A percentile compares a stretch with the other conserved stretches of the same genome.
Evolutionary conservation across 64 coral and sea anemone genomes (phyloP).

Genomic region (Anthopleura sola): DNA sequence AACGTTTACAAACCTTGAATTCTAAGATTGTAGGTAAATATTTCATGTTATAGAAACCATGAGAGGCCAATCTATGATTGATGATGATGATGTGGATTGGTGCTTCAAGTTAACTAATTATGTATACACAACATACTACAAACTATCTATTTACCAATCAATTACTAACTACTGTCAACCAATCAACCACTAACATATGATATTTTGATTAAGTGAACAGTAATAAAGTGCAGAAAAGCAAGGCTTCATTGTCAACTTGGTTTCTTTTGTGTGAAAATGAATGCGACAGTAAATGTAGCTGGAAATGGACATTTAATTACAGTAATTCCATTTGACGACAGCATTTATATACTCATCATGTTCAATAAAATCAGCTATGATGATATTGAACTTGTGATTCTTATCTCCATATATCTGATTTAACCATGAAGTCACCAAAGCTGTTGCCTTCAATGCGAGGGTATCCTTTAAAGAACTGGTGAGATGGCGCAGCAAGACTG

Average conservation of each 20-base stretch:
- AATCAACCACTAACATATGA: too few species aligned
- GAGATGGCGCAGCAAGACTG: not conserved
- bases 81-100: too few species aligned
- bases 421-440: not conserved
- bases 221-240: too few species aligned
- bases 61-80: too few species aligned
- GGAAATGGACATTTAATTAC: not conserved
- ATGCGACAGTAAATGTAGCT: not conserved
- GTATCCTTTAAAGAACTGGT: slow-evolving; percentile 11
- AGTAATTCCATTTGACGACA: slow-evolving; percentile 13
- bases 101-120: too few species aligned
- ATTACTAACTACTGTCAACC: too few species aligned
- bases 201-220: too few species aligned
- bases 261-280: not conserved
- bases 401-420: not conserved
- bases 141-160: too few species aligned
- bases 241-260: not conserved
- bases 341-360: not conserved
- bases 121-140: too few species aligned
- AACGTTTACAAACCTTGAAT: too few species aligned
- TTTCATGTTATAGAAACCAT: too few species aligned
- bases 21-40: too few species aligned
- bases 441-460: slow-evolving; percentile 18
- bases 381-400: slow-evolving; percentile 9
- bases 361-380: slow-evolving; percentile 28